Evolutionary conservation across 2,888 invertebrate species (phyloP).

Genomic region (Drosophila recens): DNA sequence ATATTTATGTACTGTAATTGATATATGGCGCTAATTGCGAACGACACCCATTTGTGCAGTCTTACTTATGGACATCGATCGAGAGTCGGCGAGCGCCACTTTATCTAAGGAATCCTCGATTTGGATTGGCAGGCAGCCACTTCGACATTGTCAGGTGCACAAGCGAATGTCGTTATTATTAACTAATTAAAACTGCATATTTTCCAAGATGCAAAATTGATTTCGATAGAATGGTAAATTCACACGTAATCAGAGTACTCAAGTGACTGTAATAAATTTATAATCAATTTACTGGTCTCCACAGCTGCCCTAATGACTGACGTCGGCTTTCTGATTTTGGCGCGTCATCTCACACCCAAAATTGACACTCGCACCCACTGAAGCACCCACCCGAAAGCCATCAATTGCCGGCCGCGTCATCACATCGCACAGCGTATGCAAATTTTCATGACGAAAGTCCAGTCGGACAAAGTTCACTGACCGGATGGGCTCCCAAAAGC

Average conservation of each 20-base stretch:
- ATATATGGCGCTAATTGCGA: constrained; percentile 79
- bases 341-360: constrained; percentile 42
- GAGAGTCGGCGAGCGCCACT: constrained; percentile 30
- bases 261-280: background rate
- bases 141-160: constrained; percentile 67
- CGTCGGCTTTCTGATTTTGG: constrained; percentile 11
- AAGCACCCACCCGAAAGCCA: constrained; percentile 28
- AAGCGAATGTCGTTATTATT: constrained; percentile 69
- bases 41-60: constrained; percentile 66
- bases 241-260: constrained; percentile 29
- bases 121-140: constrained; percentile 21
- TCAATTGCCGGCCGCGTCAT: constrained; percentile 50
- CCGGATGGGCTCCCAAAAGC: constrained; percentile 42
- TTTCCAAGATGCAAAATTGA: constrained; percentile 69
- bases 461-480: constrained; percentile 80
- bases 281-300: constrained; percentile 8
- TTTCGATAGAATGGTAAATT: constrained; percentile 51
- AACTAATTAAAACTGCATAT: constrained; percentile 80
- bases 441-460: constrained; percentile 79
- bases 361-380: constrained; percentile 1
- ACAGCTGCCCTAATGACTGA: constrained; percentile 37
- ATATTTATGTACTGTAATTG: constrained; percentile 68
- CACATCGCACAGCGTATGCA: constrained; percentile 60
- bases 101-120: constrained; percentile 73
- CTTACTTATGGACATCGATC: constrained; percentile 26